Percentiles rank a stretch among this genome's conserved stretches.
phyloP scores from a whole-genome alignment of 2,888 invertebrate species.

The Tethea ocularis region DNA sequence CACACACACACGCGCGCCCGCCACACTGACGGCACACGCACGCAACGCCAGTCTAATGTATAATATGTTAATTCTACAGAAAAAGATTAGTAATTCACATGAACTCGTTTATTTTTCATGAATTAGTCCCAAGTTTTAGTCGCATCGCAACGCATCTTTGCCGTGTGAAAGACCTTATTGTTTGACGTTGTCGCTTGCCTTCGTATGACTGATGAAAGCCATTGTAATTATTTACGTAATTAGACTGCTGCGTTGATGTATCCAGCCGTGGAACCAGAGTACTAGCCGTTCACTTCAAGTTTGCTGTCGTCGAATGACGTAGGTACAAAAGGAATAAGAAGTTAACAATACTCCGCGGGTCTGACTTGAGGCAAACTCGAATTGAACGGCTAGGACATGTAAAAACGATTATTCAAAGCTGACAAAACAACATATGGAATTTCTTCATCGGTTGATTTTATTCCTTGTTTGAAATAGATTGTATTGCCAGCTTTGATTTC shows the following conservation, averaged over 20 bases:
- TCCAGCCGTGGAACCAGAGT: neutral
- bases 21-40: neutral
- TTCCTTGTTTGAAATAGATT: neutral
- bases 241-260: neutral
- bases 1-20: conserved; percentile 1
- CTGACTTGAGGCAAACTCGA: too few species aligned
- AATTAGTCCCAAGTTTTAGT: neutral
- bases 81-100: too few species aligned
- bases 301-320: too few species aligned
- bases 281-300: too few species aligned
- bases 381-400: too few species aligned
- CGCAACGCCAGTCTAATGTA: too few species aligned
- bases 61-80: too few species aligned
- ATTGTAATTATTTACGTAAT: neutral
- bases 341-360: too few species aligned
- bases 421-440: neutral
- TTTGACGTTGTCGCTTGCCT: neutral
- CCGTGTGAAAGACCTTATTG: neutral
- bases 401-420: neutral
- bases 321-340: too few species aligned
- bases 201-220: neutral
- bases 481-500: neutral
- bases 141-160: neutral
- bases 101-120: too few species aligned
- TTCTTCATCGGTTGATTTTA: neutral